phyloP scores from a whole-genome alignment of 2,113 vertebrate genomes.

The Hemiscyllium ocellatum region DNA sequence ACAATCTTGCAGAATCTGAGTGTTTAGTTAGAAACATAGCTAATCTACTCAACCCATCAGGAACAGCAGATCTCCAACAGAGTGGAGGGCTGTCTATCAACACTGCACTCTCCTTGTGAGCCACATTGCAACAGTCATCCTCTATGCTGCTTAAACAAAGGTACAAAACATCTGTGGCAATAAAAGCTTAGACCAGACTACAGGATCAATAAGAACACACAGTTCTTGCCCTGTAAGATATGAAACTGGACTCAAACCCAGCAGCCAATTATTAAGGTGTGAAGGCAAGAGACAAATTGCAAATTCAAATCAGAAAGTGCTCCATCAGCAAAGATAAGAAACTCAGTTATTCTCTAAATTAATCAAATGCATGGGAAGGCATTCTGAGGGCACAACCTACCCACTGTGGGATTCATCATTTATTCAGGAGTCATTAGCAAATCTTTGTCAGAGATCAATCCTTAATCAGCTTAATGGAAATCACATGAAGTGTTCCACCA shows the following conservation, averaged over 20 bases:
- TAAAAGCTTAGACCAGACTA: background rate
- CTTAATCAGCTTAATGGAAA: background rate
- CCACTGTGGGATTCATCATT: background rate
- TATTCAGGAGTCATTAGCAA: background rate
- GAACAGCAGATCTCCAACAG: background rate
- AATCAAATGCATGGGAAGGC: constrained; percentile 24
- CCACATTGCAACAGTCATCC: too few relatives aligned
- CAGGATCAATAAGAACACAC: background rate
- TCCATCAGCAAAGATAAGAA: background rate
- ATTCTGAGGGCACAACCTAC: background rate
- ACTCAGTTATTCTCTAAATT: constrained; percentile 13
- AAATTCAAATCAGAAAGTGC: constrained; percentile 34
- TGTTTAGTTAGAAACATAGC: background rate
- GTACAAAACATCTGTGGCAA: background rate
- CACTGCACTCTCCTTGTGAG: background rate
- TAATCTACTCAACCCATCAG: background rate
- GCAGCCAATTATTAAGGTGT: background rate
- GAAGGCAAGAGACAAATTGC: background rate
- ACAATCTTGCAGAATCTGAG: constrained; percentile 32
- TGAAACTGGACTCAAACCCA: constrained; percentile 11
- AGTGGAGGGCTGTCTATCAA: background rate
- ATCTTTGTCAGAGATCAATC: background rate
- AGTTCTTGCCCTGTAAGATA: background rate
- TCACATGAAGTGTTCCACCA: background rate
- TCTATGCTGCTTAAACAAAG: background rate